Evolutionary conservation across 2,888 invertebrate species (phyloP), one percentile per base, ranked within the genome.

Genomic region (Chaitophorus viminalis): DNA sequence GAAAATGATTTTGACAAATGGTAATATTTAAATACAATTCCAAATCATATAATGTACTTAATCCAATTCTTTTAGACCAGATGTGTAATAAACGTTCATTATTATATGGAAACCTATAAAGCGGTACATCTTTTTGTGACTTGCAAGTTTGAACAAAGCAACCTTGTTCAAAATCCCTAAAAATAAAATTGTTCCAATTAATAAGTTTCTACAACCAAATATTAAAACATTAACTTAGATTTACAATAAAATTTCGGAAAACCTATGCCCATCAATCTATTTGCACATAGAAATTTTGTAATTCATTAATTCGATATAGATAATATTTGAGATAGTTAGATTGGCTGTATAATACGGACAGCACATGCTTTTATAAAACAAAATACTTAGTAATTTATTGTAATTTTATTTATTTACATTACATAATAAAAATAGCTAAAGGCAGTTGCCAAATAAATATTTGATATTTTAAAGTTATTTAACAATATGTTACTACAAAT

Each of bases 1-100:
- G 39, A 29, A 84, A 84, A 84, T 84, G 83, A 17, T 6, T 84
- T 84, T 76, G n/a, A 65, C 75, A 84, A 39, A 84, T 76, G 25
- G 39, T 36, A 74, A 83, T 75, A 60, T n/a, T 54, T 36, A 29
- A 60, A 39, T 76, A 76, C 29, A 76, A 39, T n/a, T 76, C 60
- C 2, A n/a, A 39, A n/a, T 54, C 52, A 84, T 84, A 84, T 29
- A 84, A 31, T 39, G 75, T 65, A 76, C 83, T 84, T 75, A 84
- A 60, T 29, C 83, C 83, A 29, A 76, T 65, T n/a, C 75, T 75
- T 75, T 75, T 36, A 29, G 29, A 25, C 75, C 83, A 84, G 39
- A 84, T 25, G 17, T 65, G 3, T 31, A 84, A 76, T 76, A 88
- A 77, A 39, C 65, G 21, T 83, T 75, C n/a, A 88, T 88, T 18